Percentiles rank a stretch among this genome's conserved stretches.
Evolutionary conservation across 1,140 invertebrate species (phyloP).

Genomic region (Drosophila chauvacae): DNA sequence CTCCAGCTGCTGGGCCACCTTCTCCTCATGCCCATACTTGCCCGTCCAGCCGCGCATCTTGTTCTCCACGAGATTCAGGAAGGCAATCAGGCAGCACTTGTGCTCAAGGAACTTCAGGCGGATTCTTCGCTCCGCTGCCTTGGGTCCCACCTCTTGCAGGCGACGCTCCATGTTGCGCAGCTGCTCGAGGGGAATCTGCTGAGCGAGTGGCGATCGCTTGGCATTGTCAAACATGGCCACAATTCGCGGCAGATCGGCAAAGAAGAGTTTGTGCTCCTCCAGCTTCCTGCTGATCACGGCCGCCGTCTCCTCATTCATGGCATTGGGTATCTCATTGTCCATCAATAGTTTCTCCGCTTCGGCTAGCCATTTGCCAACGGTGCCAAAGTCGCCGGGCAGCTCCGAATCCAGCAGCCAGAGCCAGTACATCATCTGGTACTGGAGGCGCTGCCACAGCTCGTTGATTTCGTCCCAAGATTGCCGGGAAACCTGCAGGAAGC

Average conservation of each 20-base stretch:
- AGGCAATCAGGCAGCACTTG: slow-evolving; percentile 96
- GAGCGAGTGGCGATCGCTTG: slow-evolving; percentile 87
- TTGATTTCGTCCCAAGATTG: slow-evolving; percentile 93
- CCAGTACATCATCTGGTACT: slow-evolving; percentile 92
- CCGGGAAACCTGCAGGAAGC: slow-evolving; percentile 90
- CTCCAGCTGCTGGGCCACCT: slow-evolving; percentile 92
- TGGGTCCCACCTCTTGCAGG: slow-evolving; percentile 89
- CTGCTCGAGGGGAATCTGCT: slow-evolving; percentile 90
- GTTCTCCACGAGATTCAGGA: slow-evolving; percentile 94
- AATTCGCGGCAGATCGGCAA: slow-evolving; percentile 91
- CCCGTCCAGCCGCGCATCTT: slow-evolving; percentile 95
- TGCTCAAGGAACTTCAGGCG: slow-evolving; percentile 95
- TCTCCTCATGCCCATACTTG: slow-evolving; percentile 94
- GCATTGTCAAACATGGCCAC: slow-evolving; percentile 90
- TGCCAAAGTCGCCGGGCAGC: slow-evolving; percentile 92
- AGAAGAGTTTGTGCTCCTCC: slow-evolving; percentile 95
- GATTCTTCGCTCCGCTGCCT: slow-evolving; percentile 91
- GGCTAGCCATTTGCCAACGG: slow-evolving; percentile 95
- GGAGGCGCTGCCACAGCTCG: slow-evolving; percentile 90
- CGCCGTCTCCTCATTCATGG: slow-evolving; percentile 94
- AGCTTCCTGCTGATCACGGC: slow-evolving; percentile 93
- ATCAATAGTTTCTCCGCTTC: slow-evolving; percentile 93
- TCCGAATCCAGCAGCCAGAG: slow-evolving; percentile 93
- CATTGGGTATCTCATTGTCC: slow-evolving; percentile 92
- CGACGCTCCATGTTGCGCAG: slow-evolving; percentile 91